A percentile compares a stretch with the other conserved stretches of the same genome.
Evolutionary conservation across 2,888 invertebrate species (phyloP).

Genomic region (Labia minor): DNA sequence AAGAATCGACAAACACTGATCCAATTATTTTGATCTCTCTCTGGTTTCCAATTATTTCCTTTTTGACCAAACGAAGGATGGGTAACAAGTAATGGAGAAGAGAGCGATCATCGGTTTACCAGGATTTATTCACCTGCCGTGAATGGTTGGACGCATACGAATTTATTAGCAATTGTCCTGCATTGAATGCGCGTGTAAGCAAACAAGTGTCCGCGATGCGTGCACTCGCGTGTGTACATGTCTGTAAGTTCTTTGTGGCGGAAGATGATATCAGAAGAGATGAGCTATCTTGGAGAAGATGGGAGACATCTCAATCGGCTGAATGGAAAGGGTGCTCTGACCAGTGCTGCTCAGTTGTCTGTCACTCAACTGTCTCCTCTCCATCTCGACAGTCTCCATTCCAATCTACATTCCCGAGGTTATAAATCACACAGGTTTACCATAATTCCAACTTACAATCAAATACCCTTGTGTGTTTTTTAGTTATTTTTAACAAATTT

Average conservation of each 20-base stretch:
- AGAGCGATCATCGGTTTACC: background rate
- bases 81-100: background rate
- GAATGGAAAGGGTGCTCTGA: background rate
- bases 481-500: background rate
- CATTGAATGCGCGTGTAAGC: conserved; percentile 3
- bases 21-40: conserved; percentile 3
- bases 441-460: no score
- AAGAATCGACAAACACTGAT: no score
- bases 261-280: conserved; percentile 5
- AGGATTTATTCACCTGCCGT: background rate
- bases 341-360: background rate
- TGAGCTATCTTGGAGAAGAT: background rate
- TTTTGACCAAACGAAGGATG: background rate
- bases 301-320: background rate
- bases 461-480: background rate
- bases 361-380: background rate
- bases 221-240: background rate
- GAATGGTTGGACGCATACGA: background rate
- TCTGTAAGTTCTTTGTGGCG: background rate
- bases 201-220: conserved; percentile 7
- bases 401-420: no score
- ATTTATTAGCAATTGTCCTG: background rate
- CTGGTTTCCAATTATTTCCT: background rate
- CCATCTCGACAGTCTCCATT: background rate
- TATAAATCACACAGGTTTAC: no score